phyloP scores from a whole-genome alignment of 2,888 invertebrate genomes.

The Andrena bicolor region DNA sequence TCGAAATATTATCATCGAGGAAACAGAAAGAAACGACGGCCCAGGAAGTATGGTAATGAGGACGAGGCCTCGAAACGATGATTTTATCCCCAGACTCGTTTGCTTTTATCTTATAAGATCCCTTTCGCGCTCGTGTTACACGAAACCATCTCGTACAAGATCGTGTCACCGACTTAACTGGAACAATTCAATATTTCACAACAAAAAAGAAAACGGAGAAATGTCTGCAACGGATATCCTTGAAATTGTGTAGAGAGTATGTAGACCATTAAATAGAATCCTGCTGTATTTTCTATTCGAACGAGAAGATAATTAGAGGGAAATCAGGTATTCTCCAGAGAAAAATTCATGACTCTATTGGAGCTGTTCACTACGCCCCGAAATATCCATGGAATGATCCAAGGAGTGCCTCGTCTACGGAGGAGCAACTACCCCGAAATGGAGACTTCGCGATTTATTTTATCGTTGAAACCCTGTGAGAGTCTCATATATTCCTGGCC shows the following conservation, averaged over 20 bases:
- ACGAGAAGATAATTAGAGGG: slow-evolving; percentile 7
- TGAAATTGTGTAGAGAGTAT: too few relatives aligned
- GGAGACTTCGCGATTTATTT: slow-evolving; percentile 47
- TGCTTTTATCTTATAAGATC: slow-evolving; percentile 6
- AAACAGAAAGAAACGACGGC: slow-evolving; percentile 6
- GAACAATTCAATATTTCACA: slow-evolving; percentile 4
- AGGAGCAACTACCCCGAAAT: slow-evolving; percentile 29
- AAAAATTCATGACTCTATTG: slow-evolving; percentile 37
- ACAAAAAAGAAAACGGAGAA: too few relatives aligned
- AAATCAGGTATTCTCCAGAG: neutral
- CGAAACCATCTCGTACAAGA: neutral
- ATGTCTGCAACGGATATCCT: too few relatives aligned
- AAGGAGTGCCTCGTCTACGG: slow-evolving; percentile 8
- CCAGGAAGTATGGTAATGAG: slow-evolving; percentile 33
- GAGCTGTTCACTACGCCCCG: slow-evolving; percentile 27
- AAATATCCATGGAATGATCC: slow-evolving; percentile 40
- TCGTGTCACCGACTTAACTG: neutral
- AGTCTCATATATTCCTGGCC: slow-evolving; percentile 9
- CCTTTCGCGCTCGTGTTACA: neutral
- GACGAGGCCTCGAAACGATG: slow-evolving; percentile 15
- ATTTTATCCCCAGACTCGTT: slow-evolving; percentile 13
- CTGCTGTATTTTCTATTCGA: too few relatives aligned
- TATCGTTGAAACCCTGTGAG: slow-evolving; percentile 27
- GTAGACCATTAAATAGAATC: too few relatives aligned
- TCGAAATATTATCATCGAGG: slow-evolving; percentile 29